A percentile compares a stretch with the other conserved stretches of the same genome.
These are phyloP conservation scores for Cheirogaleus major DNA, from an alignment of 2,797 vertebrate genomes.

Conservation along the genomic window DNA sequence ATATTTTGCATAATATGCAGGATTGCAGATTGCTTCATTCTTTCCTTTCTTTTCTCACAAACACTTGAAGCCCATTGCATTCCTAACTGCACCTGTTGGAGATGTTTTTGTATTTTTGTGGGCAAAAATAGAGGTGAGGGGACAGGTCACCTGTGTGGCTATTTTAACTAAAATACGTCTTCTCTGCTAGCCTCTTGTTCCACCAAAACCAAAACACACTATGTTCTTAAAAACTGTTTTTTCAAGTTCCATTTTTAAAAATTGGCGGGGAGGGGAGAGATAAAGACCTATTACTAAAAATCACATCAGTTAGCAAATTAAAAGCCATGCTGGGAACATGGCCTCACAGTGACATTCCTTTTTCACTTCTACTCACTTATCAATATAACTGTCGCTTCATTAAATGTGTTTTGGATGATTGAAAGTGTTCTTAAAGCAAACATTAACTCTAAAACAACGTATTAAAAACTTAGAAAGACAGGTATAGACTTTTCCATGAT, in stretches of 20 bases:
- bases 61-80: not conserved
- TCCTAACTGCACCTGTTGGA: not conserved
- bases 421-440: conserved; percentile 39
- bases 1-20: conserved; percentile 22
- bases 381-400: not conserved
- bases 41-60: not conserved
- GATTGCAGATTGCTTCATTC: not conserved
- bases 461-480: conserved; percentile 50
- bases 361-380: not conserved
- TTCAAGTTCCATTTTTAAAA: not conserved
- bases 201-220: not conserved
- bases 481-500: conserved; percentile 10
- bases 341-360: not conserved
- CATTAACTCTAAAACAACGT: conserved; percentile 34
- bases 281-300: not conserved
- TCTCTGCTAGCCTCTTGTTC: not conserved
- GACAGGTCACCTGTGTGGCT: not conserved
- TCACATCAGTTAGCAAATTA: not conserved
- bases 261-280: not conserved
- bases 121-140: not conserved
- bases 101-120: not conserved
- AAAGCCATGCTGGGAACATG: not conserved
- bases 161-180: conserved; percentile 34
- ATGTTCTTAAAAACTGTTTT: not conserved
- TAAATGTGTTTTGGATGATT: not conserved